phyloP scores from a whole-genome alignment of 2,113 vertebrate species.

The Marmota monax region DNA sequence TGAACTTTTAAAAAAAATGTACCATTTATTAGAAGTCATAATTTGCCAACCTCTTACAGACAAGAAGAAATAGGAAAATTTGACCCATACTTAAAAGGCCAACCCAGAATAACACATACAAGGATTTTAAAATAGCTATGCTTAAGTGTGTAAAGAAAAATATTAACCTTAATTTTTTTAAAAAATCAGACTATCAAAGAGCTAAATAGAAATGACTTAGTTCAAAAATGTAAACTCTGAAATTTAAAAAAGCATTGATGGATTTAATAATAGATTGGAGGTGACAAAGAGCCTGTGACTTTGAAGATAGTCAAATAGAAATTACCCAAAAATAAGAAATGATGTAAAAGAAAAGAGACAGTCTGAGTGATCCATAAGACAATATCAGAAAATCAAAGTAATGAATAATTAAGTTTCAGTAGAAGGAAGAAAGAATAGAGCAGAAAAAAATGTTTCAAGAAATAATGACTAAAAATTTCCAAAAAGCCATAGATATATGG shows the following conservation, averaged over 20 bases:
- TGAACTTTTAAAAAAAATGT: neutral
- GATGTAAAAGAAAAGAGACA: neutral
- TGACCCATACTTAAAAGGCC: neutral
- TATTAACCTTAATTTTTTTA: neutral
- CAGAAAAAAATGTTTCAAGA: neutral
- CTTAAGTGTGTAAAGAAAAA: neutral
- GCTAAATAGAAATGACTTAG: neutral
- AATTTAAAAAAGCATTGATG: neutral
- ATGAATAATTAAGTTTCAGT: neutral
- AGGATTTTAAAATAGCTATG: neutral
- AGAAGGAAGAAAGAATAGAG: neutral
- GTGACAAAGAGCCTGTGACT: neutral
- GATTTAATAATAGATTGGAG: neutral
- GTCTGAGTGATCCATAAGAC: neutral
- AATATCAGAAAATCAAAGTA: neutral
- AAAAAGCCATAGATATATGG: neutral
- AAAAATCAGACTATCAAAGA: neutral
- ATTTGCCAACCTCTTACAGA: neutral
- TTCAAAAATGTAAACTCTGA: neutral
- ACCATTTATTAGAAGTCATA: neutral
- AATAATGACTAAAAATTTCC: neutral
- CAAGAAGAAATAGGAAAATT: neutral
- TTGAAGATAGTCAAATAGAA: neutral
- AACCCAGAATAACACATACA: neutral
- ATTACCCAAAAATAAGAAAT: neutral